Evolutionary conservation across 1,140 invertebrate species (phyloP), one percentile per base, ranked within the genome.

Genomic region (Euura lappo): DNA sequence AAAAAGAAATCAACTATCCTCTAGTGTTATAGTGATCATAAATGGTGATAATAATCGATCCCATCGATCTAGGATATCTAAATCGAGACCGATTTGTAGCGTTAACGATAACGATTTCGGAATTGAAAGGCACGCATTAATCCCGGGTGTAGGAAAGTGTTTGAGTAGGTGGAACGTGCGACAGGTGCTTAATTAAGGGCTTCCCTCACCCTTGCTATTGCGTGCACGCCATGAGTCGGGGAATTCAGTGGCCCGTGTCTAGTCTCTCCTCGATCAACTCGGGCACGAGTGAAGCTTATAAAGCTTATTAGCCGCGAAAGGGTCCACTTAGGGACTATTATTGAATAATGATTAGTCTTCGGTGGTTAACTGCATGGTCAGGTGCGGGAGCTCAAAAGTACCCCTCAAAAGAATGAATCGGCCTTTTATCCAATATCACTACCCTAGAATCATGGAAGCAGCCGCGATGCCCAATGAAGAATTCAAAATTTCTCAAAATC

Each of bases 181-280:
- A 60, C 51, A 60, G 51, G 51, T 60, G 51, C 51, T 60, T 60
- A 60, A 60, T 60, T 60, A 60, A 60, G 51, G 51, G 51, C 51
- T 60, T 60, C 51, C 51, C 10, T 60, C 51, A 6, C 51, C 51
- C 51, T 60, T n/a, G 51, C 51, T 28, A 3, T 3, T 11, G 51
- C 51, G 51, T n/a, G 13, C 51, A 60, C 51, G 51, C 51, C 51
- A 60, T 60, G 51, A 60, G 51, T 60, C 51, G 51, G 51, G 51
- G 51, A 60, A 60, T 60, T 60, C 51, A 60, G 8, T n/a, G 51
- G 51, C 8, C 51, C 51, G 51, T 60, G 51, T 60, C 51, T 60
- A n/a, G 3, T 60, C 51, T 60, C 51, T 60, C 13, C 8, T 60
- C 51, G 51, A 60, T n/a, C 13, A n/a, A n/a, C 13, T 60, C 10